These are phyloP conservation scores for Nycticebus coucang DNA, from an alignment of 2,113 vertebrate species.

Conservation along the genomic window DNA sequence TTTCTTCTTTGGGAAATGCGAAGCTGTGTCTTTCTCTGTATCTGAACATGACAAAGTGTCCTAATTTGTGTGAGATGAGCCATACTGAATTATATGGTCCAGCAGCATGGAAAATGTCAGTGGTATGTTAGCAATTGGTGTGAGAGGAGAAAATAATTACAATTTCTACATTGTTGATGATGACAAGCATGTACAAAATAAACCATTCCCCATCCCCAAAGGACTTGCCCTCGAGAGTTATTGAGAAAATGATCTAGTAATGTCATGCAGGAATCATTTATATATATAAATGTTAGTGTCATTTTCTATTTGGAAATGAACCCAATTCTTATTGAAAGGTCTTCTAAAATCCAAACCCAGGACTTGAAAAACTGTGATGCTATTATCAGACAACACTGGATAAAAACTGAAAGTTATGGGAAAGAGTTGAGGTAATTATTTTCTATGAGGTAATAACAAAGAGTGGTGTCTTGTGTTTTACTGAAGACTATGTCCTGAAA, in stretches of 20 bases:
- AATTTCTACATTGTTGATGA: background rate
- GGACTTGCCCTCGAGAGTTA: background rate
- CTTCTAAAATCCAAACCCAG: background rate
- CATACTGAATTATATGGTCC: background rate
- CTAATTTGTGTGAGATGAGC: background rate
- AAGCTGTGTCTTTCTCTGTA: background rate
- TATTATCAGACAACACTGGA: background rate
- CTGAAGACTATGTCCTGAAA: background rate
- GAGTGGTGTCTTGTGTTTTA: background rate
- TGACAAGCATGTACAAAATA: background rate
- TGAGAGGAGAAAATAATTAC: background rate
- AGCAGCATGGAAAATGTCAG: background rate
- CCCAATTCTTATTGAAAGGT: background rate
- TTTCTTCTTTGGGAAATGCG: conserved; percentile 26
- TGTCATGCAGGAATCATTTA: background rate
- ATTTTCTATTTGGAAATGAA: conserved; percentile 1
- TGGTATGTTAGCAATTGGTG: background rate
- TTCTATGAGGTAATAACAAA: background rate
- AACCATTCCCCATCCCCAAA: background rate
- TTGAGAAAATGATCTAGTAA: background rate
- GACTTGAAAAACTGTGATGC: background rate
- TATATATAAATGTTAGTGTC: background rate
- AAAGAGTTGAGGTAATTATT: background rate
- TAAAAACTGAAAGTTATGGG: background rate
- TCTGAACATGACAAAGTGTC: background rate